Conservation (phyloP, 2,113 vertebrate genomes). For the Poecile atricapillus region DNA sequence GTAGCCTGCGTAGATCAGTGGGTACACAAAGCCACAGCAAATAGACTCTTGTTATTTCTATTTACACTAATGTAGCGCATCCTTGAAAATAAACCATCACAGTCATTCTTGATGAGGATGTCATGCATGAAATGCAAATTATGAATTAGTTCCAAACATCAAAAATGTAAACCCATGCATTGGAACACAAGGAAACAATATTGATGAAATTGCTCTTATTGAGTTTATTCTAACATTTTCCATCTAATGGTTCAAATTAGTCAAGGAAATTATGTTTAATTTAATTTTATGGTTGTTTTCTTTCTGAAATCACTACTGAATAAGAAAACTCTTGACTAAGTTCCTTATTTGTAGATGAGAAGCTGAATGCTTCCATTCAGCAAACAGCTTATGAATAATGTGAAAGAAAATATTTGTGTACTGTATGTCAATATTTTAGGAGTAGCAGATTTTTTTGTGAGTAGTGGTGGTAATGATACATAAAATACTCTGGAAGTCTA, state of each 20-base stretch:
- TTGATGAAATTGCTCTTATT: neutral
- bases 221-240: constrained; percentile 21
- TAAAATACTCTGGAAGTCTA: neutral
- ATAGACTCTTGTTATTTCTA: neutral
- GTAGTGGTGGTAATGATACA: neutral
- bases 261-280: constrained; percentile 30
- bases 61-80: neutral
- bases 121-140: constrained; percentile 30
- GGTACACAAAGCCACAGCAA: neutral
- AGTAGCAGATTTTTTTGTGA: neutral
- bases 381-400: constrained; percentile 39
- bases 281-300: constrained; percentile 45
- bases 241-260: constrained; percentile 22
- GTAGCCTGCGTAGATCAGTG: neutral
- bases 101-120: neutral
- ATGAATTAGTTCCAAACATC: neutral
- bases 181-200: constrained; percentile 23
- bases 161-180: neutral
- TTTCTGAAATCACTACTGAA: constrained; percentile 8
- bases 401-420: constrained; percentile 54
- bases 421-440: constrained; percentile 42
- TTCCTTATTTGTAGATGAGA: constrained; percentile 2
- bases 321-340: constrained; percentile 23
- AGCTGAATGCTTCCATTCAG: constrained; percentile 32
- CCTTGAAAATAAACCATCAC: neutral